phyloP scores from a whole-genome alignment of 1,140 invertebrate genomes.

The Drosophila arizonae region DNA sequence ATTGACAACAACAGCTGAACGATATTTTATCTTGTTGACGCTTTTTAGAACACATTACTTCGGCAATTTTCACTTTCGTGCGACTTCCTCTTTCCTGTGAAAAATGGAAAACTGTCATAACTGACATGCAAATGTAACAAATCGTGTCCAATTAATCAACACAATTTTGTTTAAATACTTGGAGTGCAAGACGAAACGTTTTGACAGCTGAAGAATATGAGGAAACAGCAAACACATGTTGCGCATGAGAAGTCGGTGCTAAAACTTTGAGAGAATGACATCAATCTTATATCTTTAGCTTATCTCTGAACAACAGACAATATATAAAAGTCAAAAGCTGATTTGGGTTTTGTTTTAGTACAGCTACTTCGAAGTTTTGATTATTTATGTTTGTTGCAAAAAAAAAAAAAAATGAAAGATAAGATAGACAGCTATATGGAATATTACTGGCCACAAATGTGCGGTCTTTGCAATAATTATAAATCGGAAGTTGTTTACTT shows the following conservation, averaged over 20 bases:
- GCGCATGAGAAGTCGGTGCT: constrained; percentile 13
- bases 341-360: constrained; percentile 9
- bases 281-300: constrained; percentile 55
- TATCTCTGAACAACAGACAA: constrained; percentile 30
- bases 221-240: constrained; percentile 24
- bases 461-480: constrained; percentile 48
- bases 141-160: constrained; percentile 53
- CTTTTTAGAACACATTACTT: constrained; percentile 40
- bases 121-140: constrained; percentile 40
- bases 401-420: constrained; percentile 14
- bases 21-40: constrained; percentile 37
- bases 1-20: constrained; percentile 36
- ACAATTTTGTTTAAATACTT: constrained; percentile 30
- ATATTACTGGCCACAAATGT: constrained; percentile 32
- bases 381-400: neutral
- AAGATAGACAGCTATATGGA: constrained; percentile 44
- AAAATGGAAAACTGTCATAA: constrained; percentile 44
- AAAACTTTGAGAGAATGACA: constrained; percentile 39
- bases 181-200: constrained; percentile 28
- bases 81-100: constrained; percentile 15
- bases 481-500: constrained; percentile 62
- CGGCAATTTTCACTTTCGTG: constrained; percentile 43
- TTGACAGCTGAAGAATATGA: constrained; percentile 37
- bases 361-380: neutral
- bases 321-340: constrained; percentile 22